Percentiles rank a stretch among this genome's conserved stretches.
Evolutionary conservation across 2,113 vertebrate genomes (phyloP).

Genomic region (Cichladusa arquata): DNA sequence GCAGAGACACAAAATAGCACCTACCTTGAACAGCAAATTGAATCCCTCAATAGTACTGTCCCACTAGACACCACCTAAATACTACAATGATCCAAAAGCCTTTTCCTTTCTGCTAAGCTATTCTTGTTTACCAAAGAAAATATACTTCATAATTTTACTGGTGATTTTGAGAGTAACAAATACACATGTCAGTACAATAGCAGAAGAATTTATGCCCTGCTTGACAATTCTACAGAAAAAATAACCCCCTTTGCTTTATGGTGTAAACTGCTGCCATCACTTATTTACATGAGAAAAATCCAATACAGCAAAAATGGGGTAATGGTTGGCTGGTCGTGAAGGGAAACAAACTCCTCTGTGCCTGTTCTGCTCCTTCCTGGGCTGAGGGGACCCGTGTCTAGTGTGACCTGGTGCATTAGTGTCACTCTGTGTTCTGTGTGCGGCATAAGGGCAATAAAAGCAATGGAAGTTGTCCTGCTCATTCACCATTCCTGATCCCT

Average conservation of each 20-base stretch:
- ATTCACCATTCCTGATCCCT: neutral
- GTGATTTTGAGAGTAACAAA: neutral
- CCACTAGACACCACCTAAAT: neutral
- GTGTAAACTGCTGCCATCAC: neutral
- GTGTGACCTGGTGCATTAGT: neutral
- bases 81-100: neutral
- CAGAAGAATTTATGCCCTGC: neutral
- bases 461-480: neutral
- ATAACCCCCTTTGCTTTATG: slow-evolving; percentile 5
- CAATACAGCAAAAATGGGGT: neutral
- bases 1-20: neutral
- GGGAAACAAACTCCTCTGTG: neutral
- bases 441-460: neutral
- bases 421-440: neutral
- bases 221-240: neutral
- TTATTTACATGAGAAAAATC: slow-evolving; percentile 24
- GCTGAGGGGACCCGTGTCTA: neutral
- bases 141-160: neutral
- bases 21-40: neutral
- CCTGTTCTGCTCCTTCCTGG: neutral
- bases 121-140: neutral
- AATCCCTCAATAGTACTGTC: neutral
- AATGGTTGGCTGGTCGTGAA: neutral
- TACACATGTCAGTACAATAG: neutral
- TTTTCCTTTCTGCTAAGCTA: neutral